phyloP scores from a whole-genome alignment of 37 sponge, comb jelly and placozoan species.

The Theonella swinhoei region DNA sequence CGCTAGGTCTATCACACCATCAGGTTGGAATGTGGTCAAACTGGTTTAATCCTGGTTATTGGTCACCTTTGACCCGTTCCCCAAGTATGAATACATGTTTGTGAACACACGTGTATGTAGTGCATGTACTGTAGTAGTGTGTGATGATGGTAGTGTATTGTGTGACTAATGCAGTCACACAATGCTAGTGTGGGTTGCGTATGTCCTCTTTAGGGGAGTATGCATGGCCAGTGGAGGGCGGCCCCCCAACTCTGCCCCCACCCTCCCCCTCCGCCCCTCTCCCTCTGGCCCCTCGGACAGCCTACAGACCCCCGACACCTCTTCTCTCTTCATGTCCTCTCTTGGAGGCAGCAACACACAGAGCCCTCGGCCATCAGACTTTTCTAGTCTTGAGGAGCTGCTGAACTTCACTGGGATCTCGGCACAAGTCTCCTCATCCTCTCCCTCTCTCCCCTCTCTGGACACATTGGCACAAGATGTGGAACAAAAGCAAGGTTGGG shows the following conservation, averaged over 20 bases:
- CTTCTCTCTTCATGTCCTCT: constrained; percentile 22
- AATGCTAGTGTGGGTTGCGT: not conserved
- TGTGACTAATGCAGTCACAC: no score
- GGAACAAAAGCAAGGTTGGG: constrained; percentile 20
- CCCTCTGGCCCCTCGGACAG: constrained; percentile 20
- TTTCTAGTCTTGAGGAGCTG: constrained; percentile 53
- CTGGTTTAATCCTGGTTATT: not conserved
- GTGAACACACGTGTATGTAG: not conserved
- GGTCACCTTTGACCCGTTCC: not conserved
- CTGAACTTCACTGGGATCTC: constrained; percentile 44
- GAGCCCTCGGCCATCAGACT: not conserved
- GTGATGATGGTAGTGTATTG: not conserved
- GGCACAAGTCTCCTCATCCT: constrained; percentile 10
- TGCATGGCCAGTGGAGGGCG: constrained; percentile 31
- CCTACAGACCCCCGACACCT: constrained; percentile 68
- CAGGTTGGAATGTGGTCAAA: not conserved
- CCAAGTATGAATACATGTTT: no score
- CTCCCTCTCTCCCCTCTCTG: not conserved
- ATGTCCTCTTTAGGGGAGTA: not conserved
- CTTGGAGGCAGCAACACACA: not conserved
- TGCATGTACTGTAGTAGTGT: not conserved
- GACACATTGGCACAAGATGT: constrained; percentile 20
- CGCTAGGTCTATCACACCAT: no score
- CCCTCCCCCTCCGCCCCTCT: not conserved
- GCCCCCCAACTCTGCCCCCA: not conserved